Evolutionary conservation across 37 sponge, comb jelly and placozoan genomes (phyloP), one percentile per base, ranked within the genome.

Genomic region (Agelas oroides): DNA sequence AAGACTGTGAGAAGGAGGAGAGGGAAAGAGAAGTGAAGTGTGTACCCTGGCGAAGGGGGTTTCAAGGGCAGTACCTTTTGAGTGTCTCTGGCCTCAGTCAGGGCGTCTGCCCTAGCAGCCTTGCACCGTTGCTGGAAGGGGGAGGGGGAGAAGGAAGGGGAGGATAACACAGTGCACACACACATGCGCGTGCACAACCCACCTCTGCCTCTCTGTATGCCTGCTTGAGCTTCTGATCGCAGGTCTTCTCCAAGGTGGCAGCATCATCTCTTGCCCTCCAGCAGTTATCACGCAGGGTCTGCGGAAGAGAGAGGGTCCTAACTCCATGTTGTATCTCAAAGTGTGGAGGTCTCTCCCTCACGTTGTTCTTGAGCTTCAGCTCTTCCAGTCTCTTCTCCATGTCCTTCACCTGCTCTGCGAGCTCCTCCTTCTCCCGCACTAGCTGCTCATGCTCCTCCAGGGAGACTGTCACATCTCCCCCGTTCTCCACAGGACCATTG

Each of bases 251-350:
- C 19, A n/a, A 39, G n/a, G 20, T 67, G 6, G 67, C 81, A 0
- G 38, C 75, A 23, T 79, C 87, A 62, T 87, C 81, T 18, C 77
- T 74, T 0, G 73, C 81, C 81, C 79, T 72, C 80, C 87, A 87
- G 64, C 46, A 46, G 59, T 57, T 80, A 32, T 80, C 73, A 27
- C 75, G 24, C 37, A 80, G 81, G 16, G 37, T 38, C 87, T 87
- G 73, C 32, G 64, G 66, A 63, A 6, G 61, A 46, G 46, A 46
- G 46, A 8, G 3, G 8, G 46, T 46, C 46, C 46, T 8, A 8
- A 46, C 46, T 46, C 6, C 6, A 3, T 46, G 46, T 8, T n/a
- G n/a, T n/a, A n/a, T n/a, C n/a, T n/a, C n/a, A n/a, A n/a, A 46
- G 46, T 8, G 46, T 46, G 46, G 6, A 46, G 46, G n/a, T n/a